Evolutionary conservation across 2,888 invertebrate genomes (phyloP).

Genomic region (Tenthredo scrophulariae): DNA sequence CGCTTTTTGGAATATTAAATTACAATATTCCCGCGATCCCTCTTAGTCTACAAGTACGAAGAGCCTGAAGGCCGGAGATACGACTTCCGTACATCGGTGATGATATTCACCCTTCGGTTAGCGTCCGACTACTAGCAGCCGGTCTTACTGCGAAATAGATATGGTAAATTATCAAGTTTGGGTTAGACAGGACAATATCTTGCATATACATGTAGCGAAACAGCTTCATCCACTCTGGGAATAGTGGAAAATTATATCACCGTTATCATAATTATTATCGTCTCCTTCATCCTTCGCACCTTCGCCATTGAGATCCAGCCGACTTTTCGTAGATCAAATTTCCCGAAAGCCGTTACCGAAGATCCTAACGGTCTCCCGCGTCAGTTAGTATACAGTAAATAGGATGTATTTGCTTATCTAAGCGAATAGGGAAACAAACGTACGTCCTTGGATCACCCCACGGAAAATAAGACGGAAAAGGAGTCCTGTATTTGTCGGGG

Average conservation of each 20-base stretch:
- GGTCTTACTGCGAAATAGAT: background rate
- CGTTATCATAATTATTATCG: background rate
- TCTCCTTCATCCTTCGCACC: background rate
- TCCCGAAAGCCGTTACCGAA: background rate
- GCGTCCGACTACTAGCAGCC: background rate
- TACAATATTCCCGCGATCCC: background rate
- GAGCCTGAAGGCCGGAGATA: background rate
- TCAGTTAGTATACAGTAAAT: conserved; percentile 18
- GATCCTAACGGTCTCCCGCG: background rate
- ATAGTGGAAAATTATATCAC: background rate
- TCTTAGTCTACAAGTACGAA: background rate
- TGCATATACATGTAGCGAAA: background rate
- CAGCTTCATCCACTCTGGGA: background rate
- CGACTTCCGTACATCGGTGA: background rate
- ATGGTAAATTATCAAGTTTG: conserved; percentile 30
- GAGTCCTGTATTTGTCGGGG: conserved; percentile 14
- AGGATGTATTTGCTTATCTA: conserved; percentile 26
- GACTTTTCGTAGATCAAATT: conserved; percentile 7
- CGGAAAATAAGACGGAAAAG: background rate
- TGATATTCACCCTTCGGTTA: conserved; percentile 30
- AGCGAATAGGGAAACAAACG: background rate
- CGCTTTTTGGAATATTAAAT: background rate
- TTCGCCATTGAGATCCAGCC: background rate
- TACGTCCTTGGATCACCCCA: background rate
- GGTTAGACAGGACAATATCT: conserved; percentile 16